Evolutionary conservation across 2,113 vertebrate species (phyloP).

Genomic region (Eurypyga helias): DNA sequence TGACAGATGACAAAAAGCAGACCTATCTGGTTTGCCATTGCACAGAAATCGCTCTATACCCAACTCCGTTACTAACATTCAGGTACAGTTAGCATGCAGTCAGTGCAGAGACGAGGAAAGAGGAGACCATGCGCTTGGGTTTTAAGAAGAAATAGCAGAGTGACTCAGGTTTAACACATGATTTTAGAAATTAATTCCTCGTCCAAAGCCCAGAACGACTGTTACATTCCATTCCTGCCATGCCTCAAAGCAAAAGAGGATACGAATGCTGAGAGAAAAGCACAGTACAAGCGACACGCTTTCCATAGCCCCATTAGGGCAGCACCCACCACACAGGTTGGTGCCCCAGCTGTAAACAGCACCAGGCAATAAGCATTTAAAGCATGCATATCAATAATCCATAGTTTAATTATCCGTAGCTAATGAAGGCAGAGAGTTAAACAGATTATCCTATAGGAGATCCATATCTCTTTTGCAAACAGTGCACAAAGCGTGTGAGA

Average conservation of each 20-base stretch:
- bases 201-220: not conserved
- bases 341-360: not conserved
- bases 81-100: not conserved
- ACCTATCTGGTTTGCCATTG: not conserved
- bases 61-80: not conserved
- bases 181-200: not conserved
- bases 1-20: not conserved
- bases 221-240: not conserved
- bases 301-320: not conserved
- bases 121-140: not conserved
- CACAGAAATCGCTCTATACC: not conserved
- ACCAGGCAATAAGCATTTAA: not conserved
- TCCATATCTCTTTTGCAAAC: not conserved
- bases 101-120: not conserved
- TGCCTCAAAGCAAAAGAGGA: not conserved
- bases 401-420: not conserved
- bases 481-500: not conserved
- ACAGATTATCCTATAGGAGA: not conserved
- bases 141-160: not conserved
- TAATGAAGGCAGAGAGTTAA: not conserved
- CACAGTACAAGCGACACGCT: not conserved
- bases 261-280: not conserved
- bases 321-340: fast-evolving
- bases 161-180: not conserved
- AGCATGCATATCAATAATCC: not conserved